Percentiles rank a stretch among this genome's conserved stretches.
Conservation (phyloP, 2,888 invertebrate genomes). For the Nezara viridula region DNA sequence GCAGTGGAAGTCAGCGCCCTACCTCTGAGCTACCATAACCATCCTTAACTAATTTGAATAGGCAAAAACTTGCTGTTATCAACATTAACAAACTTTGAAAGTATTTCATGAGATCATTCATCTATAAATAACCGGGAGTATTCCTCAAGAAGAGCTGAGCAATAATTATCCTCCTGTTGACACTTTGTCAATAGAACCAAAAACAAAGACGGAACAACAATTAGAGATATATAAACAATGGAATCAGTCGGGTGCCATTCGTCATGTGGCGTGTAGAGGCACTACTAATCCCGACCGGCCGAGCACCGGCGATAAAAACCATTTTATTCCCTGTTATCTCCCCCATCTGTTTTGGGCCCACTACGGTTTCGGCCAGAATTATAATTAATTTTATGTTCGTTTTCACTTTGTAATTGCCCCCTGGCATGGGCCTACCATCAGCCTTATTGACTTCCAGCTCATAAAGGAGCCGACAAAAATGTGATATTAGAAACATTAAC, state of each 20-base stretch:
- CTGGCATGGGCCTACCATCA: slow-evolving; percentile 23
- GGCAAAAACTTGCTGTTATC: too few species aligned
- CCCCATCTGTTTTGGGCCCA: slow-evolving; percentile 38
- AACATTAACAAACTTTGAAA: too few species aligned
- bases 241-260: not conserved
- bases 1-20: too few species aligned
- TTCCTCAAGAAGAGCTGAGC: too few species aligned
- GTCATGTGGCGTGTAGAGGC: slow-evolving; percentile 6
- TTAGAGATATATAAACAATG: slow-evolving; percentile 19
- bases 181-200: not conserved
- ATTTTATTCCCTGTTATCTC: slow-evolving; percentile 32
- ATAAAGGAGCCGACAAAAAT: not conserved
- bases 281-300: not conserved
- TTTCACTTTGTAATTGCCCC: slow-evolving; percentile 57
- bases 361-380: slow-evolving; percentile 13
- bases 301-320: slow-evolving; percentile 15
- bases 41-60: too few species aligned
- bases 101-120: too few species aligned
- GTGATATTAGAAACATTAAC: not conserved
- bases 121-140: too few species aligned
- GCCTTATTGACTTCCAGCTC: not conserved
- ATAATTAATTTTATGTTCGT: slow-evolving; percentile 56
- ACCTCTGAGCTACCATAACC: too few species aligned
- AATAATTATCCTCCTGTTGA: slow-evolving; percentile 3
- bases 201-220: not conserved